Conservation (phyloP, 1,140 invertebrate genomes). For the Leptinotarsa texana region DNA sequence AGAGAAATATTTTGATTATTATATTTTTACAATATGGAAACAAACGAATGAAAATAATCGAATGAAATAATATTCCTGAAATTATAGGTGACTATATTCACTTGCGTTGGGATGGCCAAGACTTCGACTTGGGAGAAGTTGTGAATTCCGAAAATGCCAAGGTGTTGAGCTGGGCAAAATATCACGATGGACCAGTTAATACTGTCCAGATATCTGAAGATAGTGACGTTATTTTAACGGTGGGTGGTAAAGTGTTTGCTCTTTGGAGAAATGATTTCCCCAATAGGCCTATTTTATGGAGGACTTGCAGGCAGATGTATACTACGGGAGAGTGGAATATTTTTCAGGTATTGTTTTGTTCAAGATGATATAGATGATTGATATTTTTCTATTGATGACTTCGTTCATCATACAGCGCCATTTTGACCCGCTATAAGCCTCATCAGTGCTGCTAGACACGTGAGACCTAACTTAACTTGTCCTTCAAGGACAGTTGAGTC, state of each 20-base stretch:
- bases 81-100: constrained; percentile 52
- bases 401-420: too few species aligned
- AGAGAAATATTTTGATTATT: too few species aligned
- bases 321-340: constrained; percentile 60
- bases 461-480: too few species aligned
- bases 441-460: too few species aligned
- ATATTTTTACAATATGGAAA: too few species aligned
- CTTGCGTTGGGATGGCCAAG: constrained; percentile 63
- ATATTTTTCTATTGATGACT: not conserved
- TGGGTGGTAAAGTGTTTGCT: constrained; percentile 64
- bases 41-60: too few species aligned
- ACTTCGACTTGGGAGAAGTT: constrained; percentile 61
- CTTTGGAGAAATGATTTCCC: constrained; percentile 61
- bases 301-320: constrained; percentile 57
- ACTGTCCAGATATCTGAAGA: constrained; percentile 57
- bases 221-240: constrained; percentile 59
- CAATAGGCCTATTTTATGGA: constrained; percentile 61
- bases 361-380: not conserved
- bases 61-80: too few species aligned
- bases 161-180: constrained; percentile 57
- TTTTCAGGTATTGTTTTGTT: constrained; percentile 21
- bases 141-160: constrained; percentile 61
- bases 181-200: constrained; percentile 70
- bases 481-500: too few species aligned
- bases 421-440: too few species aligned